Evolutionary conservation across 1,140 invertebrate species (phyloP), one percentile per base, ranked within the genome.

Genomic region (Apis cerana): DNA sequence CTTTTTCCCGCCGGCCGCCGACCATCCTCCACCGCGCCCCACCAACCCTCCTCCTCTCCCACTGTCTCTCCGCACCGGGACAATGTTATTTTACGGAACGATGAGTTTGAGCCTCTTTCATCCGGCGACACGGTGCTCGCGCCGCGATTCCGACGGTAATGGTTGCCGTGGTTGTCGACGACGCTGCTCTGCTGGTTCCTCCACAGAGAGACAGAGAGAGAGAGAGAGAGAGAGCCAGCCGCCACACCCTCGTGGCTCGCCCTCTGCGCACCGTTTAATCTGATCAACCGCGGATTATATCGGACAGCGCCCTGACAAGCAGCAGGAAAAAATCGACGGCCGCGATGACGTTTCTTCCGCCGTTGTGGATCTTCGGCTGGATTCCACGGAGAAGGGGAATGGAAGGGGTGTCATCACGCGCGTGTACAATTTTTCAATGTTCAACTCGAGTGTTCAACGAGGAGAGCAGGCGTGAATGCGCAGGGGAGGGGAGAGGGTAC

Each of bases 51-150:
- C n/a, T 33, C 19, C 52, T 33, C 56, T 71, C 52, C 5, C 23
- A 21, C 71, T 83, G 77, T 67, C 65, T 79, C 91, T n/a, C 27
- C 23, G 91, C 90, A 62, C 71, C 75, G 91, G 92, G 90, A 94
- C 93, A 94, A 94, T 93, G 93, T 94, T 94, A 94, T 94, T 94
- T 94, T 93, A 94, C 93, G 93, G 91, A 91, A 91, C 89, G 91
- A 83, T 94, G 93, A 91, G 90, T 90, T 91, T 94, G 93, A 94
- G 93, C 93, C 93, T 93, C 91, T 94, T 94, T 94, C 91, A 93
- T 92, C 92, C 93, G 91, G 91, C 92, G 86, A 90, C 88, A 88
- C 89, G 79, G 80, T 80, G 82, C 75, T 88, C 84, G 86, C 65
- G 79, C 69, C 67, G 75, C 81, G 81, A 85, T 85, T 80, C 75